Conservation (phyloP, 1,140 invertebrate genomes). For the Penaeus japonicus region DNA sequence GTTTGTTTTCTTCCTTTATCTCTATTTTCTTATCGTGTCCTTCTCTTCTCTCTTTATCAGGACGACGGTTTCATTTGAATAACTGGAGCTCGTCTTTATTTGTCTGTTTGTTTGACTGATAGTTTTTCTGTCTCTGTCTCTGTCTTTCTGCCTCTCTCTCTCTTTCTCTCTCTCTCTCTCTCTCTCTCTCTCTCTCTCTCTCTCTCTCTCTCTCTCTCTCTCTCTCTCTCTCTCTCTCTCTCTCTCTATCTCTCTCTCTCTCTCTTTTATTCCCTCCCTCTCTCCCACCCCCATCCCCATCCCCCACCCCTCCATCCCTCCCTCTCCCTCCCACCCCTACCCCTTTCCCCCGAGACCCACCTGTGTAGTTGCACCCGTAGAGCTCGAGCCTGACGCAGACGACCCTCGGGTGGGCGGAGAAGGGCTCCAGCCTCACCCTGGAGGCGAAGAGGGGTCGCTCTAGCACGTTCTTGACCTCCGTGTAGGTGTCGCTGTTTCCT, state of each 20-base stretch:
- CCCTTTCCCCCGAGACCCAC: constrained; percentile 69
- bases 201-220: too few species aligned
- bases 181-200: too few species aligned
- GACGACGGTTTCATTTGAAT: too few species aligned
- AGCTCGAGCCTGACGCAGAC: constrained; percentile 93
- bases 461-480: constrained; percentile 64
- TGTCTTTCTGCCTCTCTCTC: too few species aligned
- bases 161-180: too few species aligned
- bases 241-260: background rate
- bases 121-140: too few species aligned
- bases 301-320: background rate
- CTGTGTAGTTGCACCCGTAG: constrained; percentile 85
- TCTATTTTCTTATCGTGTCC: too few species aligned
- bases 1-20: too few species aligned
- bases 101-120: too few species aligned
- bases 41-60: too few species aligned
- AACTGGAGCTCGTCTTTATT: too few species aligned
- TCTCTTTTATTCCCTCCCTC: background rate
- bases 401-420: constrained; percentile 84
- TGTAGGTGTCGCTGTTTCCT: constrained; percentile 47
- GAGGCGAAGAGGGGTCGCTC: constrained; percentile 85
- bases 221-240: background rate
- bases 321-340: background rate
- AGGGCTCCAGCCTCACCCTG: constrained; percentile 86
- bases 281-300: background rate